Evolutionary conservation across 2,888 invertebrate species (phyloP), one percentile per base, ranked within the genome.

Genomic region (Aphidius colemani): DNA sequence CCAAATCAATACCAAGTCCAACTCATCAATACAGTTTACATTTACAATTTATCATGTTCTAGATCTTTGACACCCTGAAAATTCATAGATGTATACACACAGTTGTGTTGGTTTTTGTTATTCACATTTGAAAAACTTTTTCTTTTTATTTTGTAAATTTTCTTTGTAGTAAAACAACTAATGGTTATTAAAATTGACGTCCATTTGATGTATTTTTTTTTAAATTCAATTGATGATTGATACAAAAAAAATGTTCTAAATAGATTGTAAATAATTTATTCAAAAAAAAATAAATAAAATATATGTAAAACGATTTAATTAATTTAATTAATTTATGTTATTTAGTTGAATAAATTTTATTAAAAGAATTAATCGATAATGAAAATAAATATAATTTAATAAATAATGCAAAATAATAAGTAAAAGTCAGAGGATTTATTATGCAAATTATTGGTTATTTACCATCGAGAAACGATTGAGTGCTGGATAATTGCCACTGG

Each of bases 61-160:
- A 80, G 77, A 80, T 80, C 80, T 79, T 73, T 72, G 74, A 78
- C 79, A 80, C 79, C 78, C 78, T 72, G 71, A 71, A 75, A 78
- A 75, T 30, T 77, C 74, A 72, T 72, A 72, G 65, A 68, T 60
- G n/a, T n/a, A n/a, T n/a, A n/a, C n/a, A n/a, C n/a, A 63, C 53
- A 53, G 65, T 65, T 68, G 53, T 63, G 30, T 30, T 30, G 30
- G 30, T 5, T 30, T 30, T 30, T 30, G 30, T 30, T 30, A 30
- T 30, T 30, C 30, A 30, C 30, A 30, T 30, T 30, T 30, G 5
- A 30, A 30, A 30, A 30, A 30, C 30, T 63, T 49, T 60, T 64
- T 66, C 64, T 53, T 61, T 59, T 40, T 9, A 51, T 44, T 48
- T 48, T 49, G 45, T 59, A 55, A 59, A 61, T 39, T n/a, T n/a